Percentiles rank a stretch among this genome's conserved stretches.
Evolutionary conservation across 2,888 invertebrate species (phyloP).

Genomic region (Archips crataeganus): DNA sequence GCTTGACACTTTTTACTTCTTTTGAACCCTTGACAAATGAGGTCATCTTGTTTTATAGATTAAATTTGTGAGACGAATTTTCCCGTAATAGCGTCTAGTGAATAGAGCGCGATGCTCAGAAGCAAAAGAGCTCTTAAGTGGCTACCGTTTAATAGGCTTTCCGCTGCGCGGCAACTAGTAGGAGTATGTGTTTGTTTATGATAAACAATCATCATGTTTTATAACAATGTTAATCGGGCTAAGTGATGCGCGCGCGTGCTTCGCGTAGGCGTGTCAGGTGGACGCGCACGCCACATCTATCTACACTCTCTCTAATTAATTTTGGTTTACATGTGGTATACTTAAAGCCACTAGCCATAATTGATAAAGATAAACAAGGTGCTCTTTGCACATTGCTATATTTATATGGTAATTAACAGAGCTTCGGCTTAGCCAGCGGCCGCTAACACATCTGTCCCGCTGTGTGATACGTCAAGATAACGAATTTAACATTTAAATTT

Average conservation of each 20-base stretch:
- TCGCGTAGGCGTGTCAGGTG: conserved; percentile 55
- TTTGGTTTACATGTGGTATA: conserved; percentile 45
- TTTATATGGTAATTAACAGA: conserved; percentile 36
- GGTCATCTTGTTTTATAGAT: conserved; percentile 1
- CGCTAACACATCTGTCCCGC: conserved; percentile 35
- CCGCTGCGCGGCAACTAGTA: conserved; percentile 18
- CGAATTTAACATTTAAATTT: conserved; percentile 22
- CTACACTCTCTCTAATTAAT: conserved; percentile 47
- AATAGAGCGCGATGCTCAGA: conserved; percentile 4
- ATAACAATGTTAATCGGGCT: conserved; percentile 55
- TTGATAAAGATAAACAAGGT: conserved; percentile 45
- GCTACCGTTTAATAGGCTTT: conserved; percentile 33
- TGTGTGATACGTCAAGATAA: conserved; percentile 29
- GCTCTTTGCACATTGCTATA: conserved; percentile 43
- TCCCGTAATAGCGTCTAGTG: neutral
- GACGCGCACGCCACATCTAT: conserved; percentile 44
- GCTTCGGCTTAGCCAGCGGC: conserved; percentile 28
- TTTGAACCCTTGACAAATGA: neutral
- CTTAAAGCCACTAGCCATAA: conserved; percentile 34
- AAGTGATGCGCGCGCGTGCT: conserved; percentile 55
- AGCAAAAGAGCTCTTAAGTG: conserved; percentile 4
- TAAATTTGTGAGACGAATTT: neutral
- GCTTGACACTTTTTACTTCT: conserved; percentile 2
- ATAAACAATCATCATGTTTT: conserved; percentile 51
- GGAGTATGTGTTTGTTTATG: conserved; percentile 39